Conservation (phyloP, 2,113 vertebrate genomes). For the Ophthalmolycus amberensis region DNA sequence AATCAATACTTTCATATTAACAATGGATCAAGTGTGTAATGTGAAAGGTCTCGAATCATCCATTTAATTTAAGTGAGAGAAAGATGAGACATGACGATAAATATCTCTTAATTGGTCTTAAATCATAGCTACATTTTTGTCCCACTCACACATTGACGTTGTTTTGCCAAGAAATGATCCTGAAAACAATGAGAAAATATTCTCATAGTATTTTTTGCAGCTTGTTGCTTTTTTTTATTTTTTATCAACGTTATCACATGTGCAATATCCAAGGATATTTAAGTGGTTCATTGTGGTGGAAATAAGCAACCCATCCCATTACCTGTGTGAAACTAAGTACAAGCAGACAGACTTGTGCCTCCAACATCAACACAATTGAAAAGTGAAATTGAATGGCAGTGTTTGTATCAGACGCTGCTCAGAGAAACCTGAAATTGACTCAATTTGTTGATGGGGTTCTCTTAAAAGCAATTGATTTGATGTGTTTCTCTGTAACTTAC, state of each 20-base stretch:
- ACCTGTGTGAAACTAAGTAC: conserved; percentile 35
- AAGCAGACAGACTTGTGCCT: conserved; percentile 38
- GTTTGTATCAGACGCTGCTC: conserved; percentile 57
- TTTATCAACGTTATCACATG: neutral
- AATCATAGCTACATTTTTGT: neutral
- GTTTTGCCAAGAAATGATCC: neutral
- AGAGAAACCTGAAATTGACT: conserved; percentile 72
- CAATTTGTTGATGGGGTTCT: conserved; percentile 72
- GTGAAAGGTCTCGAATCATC: neutral
- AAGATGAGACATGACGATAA: neutral
- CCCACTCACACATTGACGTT: neutral
- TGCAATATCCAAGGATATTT: conserved; percentile 22
- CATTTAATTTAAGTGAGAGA: neutral
- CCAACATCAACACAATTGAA: conserved; percentile 70
- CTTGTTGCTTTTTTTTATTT: neutral
- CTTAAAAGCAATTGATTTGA: conserved; percentile 72
- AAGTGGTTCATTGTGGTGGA: conserved; percentile 26
- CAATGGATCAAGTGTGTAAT: neutral
- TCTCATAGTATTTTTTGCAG: neutral
- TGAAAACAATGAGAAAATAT: neutral
- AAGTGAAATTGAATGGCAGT: conserved; percentile 64
- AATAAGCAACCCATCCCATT: conserved; percentile 42
- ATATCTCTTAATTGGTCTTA: conserved; percentile 7
- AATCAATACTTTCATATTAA: neutral
- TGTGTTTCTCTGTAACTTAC: conserved; percentile 52